These are phyloP conservation scores for Xenopus laevis DNA, from an alignment of 2,113 vertebrate genomes.

Conservation along the genomic window DNA sequence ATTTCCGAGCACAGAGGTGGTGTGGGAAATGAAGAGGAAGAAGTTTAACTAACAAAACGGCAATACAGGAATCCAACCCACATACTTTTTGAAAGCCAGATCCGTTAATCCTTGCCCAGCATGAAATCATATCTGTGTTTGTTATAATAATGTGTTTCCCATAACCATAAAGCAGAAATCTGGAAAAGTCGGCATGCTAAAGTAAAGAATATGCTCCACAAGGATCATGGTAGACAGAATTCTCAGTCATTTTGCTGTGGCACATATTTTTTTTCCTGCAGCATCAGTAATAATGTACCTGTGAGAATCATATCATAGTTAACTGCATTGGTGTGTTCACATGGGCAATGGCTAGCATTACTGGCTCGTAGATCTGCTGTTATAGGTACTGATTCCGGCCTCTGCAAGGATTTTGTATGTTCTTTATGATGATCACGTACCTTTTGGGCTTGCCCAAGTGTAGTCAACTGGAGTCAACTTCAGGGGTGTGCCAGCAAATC, in stretches of 20 bases:
- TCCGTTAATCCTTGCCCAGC: background rate
- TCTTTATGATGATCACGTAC: constrained; percentile 65
- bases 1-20: background rate
- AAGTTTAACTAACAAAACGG: background rate
- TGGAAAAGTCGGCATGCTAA: background rate
- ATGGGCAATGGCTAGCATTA: too few relatives aligned
- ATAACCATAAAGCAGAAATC: background rate
- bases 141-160: background rate
- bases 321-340: too few relatives aligned
- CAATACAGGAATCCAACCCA: background rate
- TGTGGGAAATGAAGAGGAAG: background rate
- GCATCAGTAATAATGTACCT: too few relatives aligned
- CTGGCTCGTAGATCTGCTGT: too few relatives aligned
- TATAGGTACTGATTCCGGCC: too few relatives aligned
- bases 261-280: too few relatives aligned
- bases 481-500: constrained; percentile 84
- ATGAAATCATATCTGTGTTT: background rate
- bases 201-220: background rate
- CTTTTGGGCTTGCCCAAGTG: constrained; percentile 84
- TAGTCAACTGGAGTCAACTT: constrained; percentile 76
- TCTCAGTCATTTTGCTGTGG: too few relatives aligned
- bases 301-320: too few relatives aligned
- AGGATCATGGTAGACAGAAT: too few relatives aligned
- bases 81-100: background rate
- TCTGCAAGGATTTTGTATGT: too few relatives aligned